A percentile compares a stretch with the other conserved stretches of the same genome.
These are phyloP conservation scores for Phylloscopus trochiloides DNA, from an alignment of 2,113 vertebrate genomes.

Conservation along the genomic window DNA sequence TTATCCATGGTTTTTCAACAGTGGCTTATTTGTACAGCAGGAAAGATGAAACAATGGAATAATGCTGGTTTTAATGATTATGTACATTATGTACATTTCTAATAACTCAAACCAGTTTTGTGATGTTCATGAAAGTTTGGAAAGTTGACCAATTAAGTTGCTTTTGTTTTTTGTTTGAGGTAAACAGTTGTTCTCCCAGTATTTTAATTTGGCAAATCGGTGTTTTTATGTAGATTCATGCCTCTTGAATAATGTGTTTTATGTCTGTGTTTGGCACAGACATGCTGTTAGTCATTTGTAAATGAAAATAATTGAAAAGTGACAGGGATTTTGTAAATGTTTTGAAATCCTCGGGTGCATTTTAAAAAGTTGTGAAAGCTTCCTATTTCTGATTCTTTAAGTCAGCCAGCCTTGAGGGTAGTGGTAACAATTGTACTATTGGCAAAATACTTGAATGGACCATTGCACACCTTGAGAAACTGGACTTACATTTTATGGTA, in stretches of 20 bases:
- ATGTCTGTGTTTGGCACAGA: neutral
- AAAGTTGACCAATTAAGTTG: neutral
- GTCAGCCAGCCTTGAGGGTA: neutral
- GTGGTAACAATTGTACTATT: neutral
- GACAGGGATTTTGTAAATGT: neutral
- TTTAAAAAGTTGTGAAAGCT: neutral
- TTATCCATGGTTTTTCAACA: accelerated
- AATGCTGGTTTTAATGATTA: neutral
- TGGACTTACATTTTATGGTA: neutral
- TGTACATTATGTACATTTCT: neutral
- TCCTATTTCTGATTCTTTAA: neutral
- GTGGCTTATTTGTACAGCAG: neutral
- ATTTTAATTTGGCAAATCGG: neutral
- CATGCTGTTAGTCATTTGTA: neutral
- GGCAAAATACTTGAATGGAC: neutral
- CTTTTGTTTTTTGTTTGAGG: neutral
- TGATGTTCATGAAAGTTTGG: neutral
- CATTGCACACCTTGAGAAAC: neutral
- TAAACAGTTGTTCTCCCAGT: neutral
- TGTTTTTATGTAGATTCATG: neutral
- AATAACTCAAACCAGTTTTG: neutral
- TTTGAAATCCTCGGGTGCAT: neutral
- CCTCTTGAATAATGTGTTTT: neutral
- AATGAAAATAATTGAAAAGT: constrained; percentile 2
- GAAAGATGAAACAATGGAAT: neutral